Evolutionary conservation across 2,797 vertebrate genomes (phyloP).

Genomic region (Spinibarbus caldwelli): DNA sequence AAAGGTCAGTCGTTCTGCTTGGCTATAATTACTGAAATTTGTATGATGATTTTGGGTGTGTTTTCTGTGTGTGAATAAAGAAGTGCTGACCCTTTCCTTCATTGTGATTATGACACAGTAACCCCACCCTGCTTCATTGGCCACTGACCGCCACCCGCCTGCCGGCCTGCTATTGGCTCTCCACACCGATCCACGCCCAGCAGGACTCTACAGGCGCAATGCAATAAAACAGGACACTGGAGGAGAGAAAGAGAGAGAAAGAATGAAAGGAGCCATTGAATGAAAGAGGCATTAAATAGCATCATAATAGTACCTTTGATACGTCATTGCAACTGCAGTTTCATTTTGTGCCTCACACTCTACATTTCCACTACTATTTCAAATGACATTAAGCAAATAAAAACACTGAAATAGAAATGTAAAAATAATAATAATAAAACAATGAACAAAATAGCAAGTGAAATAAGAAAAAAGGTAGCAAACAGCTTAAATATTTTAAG

Average conservation of each 20-base stretch:
- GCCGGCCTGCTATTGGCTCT: slow-evolving; percentile 29
- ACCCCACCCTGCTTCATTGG: slow-evolving; percentile 48
- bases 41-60: not conserved
- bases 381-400: not conserved
- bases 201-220: slow-evolving; percentile 24
- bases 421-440: not conserved
- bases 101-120: slow-evolving; percentile 15
- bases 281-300: too few relatives aligned
- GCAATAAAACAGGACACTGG: slow-evolving; percentile 45
- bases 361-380: not conserved
- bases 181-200: slow-evolving; percentile 12
- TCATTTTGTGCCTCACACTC: not conserved
- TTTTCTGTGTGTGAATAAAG: not conserved
- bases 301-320: too few relatives aligned
- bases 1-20: not conserved
- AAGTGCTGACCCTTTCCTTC: slow-evolving; percentile 7
- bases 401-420: not conserved
- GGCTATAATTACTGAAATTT: not conserved
- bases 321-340: not conserved
- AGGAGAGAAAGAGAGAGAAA: slow-evolving; percentile 6
- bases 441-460: too few relatives aligned
- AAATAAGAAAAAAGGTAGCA: not conserved
- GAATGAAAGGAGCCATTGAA: slow-evolving; percentile 25
- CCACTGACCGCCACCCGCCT: slow-evolving; percentile 27
- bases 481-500: not conserved